phyloP scores from a whole-genome alignment of 2,888 invertebrate species.

The Leucophenga maculata region DNA sequence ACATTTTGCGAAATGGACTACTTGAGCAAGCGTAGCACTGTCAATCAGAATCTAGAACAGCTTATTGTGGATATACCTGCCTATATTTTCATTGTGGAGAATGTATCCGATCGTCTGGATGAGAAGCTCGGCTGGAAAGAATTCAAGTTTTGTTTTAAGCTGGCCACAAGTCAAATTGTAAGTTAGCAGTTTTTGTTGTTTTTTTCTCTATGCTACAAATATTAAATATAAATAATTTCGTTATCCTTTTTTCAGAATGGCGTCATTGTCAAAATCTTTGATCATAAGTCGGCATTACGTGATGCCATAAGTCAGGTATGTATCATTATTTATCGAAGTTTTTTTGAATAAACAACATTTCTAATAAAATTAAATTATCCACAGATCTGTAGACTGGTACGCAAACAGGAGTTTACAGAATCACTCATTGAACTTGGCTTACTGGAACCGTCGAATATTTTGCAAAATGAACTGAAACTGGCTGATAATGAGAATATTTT shows the following conservation, averaged over 20 bases:
- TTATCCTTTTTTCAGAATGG: conserved; percentile 71
- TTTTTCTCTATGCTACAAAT: neutral
- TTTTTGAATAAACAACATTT: neutral
- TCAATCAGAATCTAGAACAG: conserved; percentile 77
- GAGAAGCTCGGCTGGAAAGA: conserved; percentile 77
- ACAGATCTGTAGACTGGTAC: conserved; percentile 75
- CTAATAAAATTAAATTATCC: neutral
- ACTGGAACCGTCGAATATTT: conserved; percentile 69
- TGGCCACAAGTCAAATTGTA: conserved; percentile 79
- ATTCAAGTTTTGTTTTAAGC: conserved; percentile 78
- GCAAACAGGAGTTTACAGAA: conserved; percentile 77
- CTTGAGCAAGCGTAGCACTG: conserved; percentile 76
- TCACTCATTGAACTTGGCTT: conserved; percentile 76
- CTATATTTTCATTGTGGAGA: conserved; percentile 77
- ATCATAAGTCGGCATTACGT: conserved; percentile 73
- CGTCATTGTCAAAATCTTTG: conserved; percentile 73
- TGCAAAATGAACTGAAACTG: conserved; percentile 55
- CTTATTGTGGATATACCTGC: conserved; percentile 78
- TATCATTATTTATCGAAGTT: neutral
- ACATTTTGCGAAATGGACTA: conserved; percentile 77
- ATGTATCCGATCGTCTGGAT: conserved; percentile 77
- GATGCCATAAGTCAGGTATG: conserved; percentile 73
- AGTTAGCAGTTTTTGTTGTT: conserved; percentile 58
- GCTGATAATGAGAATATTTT: conserved; percentile 52
- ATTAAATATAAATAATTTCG: neutral